Evolutionary conservation across 2,113 vertebrate species (phyloP).

Genomic region (Piprites chloris): DNA sequence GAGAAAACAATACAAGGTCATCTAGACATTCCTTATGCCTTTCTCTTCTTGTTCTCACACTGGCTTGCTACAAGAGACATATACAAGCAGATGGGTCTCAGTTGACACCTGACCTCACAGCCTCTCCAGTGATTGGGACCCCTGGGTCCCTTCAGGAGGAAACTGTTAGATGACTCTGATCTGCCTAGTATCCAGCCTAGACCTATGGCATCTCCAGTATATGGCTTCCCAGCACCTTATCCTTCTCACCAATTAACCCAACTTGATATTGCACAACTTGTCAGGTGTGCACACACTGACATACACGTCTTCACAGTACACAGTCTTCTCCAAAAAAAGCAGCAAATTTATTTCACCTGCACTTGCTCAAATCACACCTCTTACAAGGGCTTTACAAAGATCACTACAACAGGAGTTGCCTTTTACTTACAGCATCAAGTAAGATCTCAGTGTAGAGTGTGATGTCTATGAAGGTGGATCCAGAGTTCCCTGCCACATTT

Average conservation of each 20-base stretch:
- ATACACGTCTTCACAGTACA: background rate
- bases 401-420: background rate
- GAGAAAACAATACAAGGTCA: too few relatives aligned
- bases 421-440: background rate
- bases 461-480: background rate
- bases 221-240: background rate
- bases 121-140: background rate
- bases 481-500: background rate
- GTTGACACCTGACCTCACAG: background rate
- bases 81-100: background rate
- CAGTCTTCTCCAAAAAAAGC: background rate
- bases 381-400: background rate
- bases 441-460: background rate
- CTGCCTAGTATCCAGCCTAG: background rate
- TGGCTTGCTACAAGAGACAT: background rate
- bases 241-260: background rate
- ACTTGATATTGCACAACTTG: background rate
- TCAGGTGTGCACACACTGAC: background rate
- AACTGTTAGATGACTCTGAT: background rate
- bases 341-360: background rate
- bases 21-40: too few relatives aligned
- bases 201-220: background rate
- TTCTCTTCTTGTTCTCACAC: too few relatives aligned
- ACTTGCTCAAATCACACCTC: background rate
- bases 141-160: background rate